These are phyloP conservation scores for Stegastes partitus DNA, from an alignment of 2,113 vertebrate species.

Conservation along the genomic window DNA sequence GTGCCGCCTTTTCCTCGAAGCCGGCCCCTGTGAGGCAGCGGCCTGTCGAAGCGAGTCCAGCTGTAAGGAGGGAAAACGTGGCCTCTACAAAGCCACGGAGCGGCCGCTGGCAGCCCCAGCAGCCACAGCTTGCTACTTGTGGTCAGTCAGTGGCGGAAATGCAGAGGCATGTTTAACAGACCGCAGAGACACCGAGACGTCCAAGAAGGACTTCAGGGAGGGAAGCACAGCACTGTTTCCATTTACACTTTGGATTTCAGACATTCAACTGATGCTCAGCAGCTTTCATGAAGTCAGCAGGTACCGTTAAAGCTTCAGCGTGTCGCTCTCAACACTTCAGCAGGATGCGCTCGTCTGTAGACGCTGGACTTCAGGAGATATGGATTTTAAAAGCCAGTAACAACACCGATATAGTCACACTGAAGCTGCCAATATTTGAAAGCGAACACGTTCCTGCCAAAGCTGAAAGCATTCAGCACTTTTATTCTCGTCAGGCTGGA, in stretches of 20 bases:
- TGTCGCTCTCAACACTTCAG: not conserved
- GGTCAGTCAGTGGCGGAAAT: slow-evolving; percentile 45
- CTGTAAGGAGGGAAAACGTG: too few species aligned
- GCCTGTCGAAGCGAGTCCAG: too few species aligned
- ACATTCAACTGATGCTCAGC: not conserved
- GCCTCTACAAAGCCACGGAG: not conserved
- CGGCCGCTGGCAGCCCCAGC: not conserved
- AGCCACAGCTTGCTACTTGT: slow-evolving; percentile 8
- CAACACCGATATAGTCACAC: too few species aligned
- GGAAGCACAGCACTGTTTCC: not conserved
- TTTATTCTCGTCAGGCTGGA: slow-evolving; percentile 5
- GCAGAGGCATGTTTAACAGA: slow-evolving; percentile 38
- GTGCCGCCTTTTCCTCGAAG: not conserved
- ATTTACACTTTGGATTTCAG: not conserved
- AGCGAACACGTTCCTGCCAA: not conserved
- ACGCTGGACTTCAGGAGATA: too few species aligned
- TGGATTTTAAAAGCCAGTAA: too few species aligned
- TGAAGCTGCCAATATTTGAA: too few species aligned
- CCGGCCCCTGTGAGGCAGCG: too few species aligned
- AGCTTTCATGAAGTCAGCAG: slow-evolving; percentile 5
- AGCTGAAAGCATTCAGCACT: too few species aligned
- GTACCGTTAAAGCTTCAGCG: not conserved
- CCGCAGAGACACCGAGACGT: slow-evolving; percentile 21
- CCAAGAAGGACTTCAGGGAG: slow-evolving; percentile 9
- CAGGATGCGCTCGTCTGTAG: too few species aligned